Evolutionary conservation across 2,113 vertebrate species (phyloP).

Genomic region (Podilymbus podiceps): DNA sequence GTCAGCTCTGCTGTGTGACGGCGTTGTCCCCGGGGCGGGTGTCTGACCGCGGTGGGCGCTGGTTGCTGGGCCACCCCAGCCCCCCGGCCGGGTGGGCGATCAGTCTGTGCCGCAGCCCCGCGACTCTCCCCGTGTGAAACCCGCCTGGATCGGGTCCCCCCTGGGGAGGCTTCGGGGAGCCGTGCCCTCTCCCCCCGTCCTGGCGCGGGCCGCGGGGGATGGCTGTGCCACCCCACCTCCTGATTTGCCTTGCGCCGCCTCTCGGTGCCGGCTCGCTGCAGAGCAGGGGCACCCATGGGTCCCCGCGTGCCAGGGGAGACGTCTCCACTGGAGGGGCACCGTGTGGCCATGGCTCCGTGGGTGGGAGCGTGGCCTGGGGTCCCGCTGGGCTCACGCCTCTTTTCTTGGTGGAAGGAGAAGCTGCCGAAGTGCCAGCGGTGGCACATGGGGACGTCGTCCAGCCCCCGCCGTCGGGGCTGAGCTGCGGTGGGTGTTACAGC

Average conservation of each 20-base stretch:
- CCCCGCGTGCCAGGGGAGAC: not conserved
- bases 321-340: rapidly evolving
- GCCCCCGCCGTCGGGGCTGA: not conserved
- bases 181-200: no score
- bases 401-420: not conserved
- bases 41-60: not conserved
- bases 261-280: not conserved
- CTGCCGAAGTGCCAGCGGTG: rapidly evolving
- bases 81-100: rapidly evolving
- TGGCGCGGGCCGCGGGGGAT: not conserved
- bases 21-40: not conserved
- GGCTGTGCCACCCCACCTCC: not conserved
- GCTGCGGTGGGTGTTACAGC: not conserved
- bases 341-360: not conserved
- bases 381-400: rapidly evolving
- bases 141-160: not conserved
- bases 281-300: rapidly evolving
- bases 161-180: not conserved
- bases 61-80: not conserved
- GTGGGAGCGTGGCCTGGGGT: not conserved
- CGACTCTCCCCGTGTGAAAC: not conserved
- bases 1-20: not conserved
- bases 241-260: not conserved
- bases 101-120: not conserved
- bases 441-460: rapidly evolving